A percentile compares a stretch with the other conserved stretches of the same genome.
phyloP scores from a whole-genome alignment of 2,113 vertebrate genomes.

The Stegostoma tigrinum region DNA sequence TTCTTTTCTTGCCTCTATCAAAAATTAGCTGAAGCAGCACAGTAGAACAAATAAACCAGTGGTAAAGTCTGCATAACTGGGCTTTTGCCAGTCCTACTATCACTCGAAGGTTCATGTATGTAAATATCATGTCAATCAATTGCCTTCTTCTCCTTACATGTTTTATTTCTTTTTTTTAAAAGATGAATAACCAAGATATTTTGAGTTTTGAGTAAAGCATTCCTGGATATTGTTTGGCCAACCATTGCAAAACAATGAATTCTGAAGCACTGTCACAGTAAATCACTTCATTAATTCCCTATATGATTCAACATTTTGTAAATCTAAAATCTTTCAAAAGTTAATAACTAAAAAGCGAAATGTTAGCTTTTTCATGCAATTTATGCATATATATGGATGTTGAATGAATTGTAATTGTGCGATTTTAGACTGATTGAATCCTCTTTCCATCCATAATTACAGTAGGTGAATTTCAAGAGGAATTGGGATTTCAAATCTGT shows the following conservation, averaged over 20 bases:
- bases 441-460: background rate
- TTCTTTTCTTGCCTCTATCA: too few species aligned
- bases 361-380: background rate
- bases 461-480: background rate
- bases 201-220: background rate
- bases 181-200: background rate
- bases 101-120: too few species aligned
- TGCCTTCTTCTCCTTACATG: too few species aligned
- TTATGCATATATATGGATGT: background rate
- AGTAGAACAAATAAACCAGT: too few species aligned
- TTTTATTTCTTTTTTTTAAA: too few species aligned
- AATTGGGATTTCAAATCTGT: background rate
- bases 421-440: background rate
- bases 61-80: too few species aligned
- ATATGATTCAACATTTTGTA: background rate
- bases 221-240: background rate
- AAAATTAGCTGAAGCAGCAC: too few species aligned
- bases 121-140: too few species aligned
- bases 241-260: background rate
- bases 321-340: background rate
- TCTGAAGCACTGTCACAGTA: background rate
- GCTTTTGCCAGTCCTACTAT: too few species aligned
- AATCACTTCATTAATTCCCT: background rate
- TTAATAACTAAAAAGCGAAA: background rate
- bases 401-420: background rate